Conservation (phyloP, 1,140 invertebrate species). For the Microplitis demolitor region DNA sequence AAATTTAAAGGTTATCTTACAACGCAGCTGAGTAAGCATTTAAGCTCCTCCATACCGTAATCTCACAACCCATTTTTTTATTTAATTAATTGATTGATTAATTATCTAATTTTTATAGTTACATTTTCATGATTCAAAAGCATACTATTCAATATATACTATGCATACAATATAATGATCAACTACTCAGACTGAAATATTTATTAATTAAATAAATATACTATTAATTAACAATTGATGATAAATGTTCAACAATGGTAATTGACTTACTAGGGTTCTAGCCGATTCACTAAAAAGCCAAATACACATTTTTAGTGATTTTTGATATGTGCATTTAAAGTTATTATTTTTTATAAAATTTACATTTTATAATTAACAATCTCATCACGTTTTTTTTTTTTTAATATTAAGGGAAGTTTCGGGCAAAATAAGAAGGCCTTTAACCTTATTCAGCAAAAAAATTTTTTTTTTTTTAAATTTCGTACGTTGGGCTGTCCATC, state of each 20-base stretch:
- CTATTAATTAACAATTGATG: neutral
- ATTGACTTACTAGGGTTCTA: neutral
- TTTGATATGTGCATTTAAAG: neutral
- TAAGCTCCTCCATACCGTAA: no score
- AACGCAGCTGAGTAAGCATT: no score
- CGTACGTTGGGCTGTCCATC: no score
- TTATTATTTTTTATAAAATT: neutral
- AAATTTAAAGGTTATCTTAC: no score
- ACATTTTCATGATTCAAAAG: no score
- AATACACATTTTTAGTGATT: neutral
- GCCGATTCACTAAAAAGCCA: neutral
- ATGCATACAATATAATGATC: neutral
- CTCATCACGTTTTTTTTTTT: neutral
- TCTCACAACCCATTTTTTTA: no score
- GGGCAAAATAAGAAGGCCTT: no score
- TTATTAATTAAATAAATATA: neutral
- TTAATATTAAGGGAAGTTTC: neutral
- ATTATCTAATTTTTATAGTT: no score
- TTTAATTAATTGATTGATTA: no score
- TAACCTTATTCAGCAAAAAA: no score
- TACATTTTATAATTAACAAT: neutral
- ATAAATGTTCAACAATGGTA: neutral
- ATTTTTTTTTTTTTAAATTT: no score
- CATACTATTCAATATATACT: neutral
- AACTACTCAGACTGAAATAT: neutral